A percentile compares a stretch with the other conserved stretches of the same genome.
These are phyloP conservation scores for Poliocrania exsul DNA, from an alignment of 2,797 vertebrate species.

Conservation along the genomic window DNA sequence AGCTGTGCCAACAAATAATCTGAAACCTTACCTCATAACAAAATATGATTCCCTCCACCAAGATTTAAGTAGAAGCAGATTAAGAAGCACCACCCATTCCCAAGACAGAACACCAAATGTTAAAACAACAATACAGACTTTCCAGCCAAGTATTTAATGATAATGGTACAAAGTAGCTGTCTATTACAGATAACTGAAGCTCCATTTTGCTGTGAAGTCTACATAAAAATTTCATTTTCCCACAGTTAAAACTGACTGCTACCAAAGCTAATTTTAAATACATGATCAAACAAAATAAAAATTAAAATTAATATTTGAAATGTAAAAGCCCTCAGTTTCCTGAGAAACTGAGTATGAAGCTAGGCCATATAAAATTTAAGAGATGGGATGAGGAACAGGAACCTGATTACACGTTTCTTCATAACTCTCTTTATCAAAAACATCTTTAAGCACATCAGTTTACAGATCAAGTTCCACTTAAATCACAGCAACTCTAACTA, in stretches of 20 bases:
- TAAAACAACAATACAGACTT: constrained; percentile 59
- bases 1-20: constrained; percentile 56
- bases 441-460: background rate
- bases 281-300: background rate
- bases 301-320: background rate
- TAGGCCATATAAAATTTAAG: background rate
- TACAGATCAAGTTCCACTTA: background rate
- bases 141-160: constrained; percentile 8
- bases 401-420: background rate
- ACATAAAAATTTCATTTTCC: constrained; percentile 4
- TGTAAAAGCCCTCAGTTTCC: background rate
- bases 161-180: background rate
- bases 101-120: constrained; percentile 63
- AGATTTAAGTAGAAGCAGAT: constrained; percentile 57
- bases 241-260: background rate
- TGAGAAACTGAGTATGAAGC: background rate
- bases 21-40: constrained; percentile 72
- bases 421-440: background rate
- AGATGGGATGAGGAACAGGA: background rate
- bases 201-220: background rate
- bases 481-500: background rate
- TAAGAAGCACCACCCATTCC: constrained; percentile 69
- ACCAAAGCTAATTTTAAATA: background rate
- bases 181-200: constrained; percentile 10
- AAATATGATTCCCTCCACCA: constrained; percentile 60